Evolutionary conservation across 2,888 invertebrate species (phyloP).

Genomic region (Keiferia lycopersicella): DNA sequence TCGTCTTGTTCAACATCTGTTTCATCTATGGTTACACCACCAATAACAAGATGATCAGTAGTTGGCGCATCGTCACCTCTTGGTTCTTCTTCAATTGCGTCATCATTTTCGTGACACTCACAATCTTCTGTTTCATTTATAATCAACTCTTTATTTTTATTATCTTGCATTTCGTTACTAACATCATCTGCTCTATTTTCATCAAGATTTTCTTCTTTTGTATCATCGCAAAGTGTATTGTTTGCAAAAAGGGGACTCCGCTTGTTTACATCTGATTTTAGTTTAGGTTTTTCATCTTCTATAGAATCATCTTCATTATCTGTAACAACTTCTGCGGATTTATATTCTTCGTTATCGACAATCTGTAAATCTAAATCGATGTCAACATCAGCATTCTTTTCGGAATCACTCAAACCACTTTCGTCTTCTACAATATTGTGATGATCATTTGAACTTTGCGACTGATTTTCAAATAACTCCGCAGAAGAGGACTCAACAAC

Average conservation of each 20-base stretch:
- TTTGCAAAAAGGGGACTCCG: background rate
- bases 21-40: conserved; percentile 12
- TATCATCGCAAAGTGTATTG: background rate
- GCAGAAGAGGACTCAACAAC: background rate
- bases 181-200: background rate
- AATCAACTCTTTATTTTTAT: background rate
- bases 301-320: background rate
- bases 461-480: background rate
- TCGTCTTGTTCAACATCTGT: background rate
- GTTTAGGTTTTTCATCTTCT: background rate
- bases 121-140: background rate
- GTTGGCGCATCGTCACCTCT: background rate
- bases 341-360: background rate
- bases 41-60: background rate
- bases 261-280: background rate
- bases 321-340: background rate
- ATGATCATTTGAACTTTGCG: background rate
- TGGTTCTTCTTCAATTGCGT: background rate
- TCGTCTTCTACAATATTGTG: background rate
- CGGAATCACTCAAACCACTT: background rate
- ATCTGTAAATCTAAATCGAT: too few relatives aligned
- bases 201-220: background rate
- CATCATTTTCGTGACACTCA: background rate
- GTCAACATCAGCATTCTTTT: too few relatives aligned
- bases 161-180: background rate